These are phyloP conservation scores for Cairina moschata DNA, from an alignment of 2,113 vertebrate species.

Conservation along the genomic window DNA sequence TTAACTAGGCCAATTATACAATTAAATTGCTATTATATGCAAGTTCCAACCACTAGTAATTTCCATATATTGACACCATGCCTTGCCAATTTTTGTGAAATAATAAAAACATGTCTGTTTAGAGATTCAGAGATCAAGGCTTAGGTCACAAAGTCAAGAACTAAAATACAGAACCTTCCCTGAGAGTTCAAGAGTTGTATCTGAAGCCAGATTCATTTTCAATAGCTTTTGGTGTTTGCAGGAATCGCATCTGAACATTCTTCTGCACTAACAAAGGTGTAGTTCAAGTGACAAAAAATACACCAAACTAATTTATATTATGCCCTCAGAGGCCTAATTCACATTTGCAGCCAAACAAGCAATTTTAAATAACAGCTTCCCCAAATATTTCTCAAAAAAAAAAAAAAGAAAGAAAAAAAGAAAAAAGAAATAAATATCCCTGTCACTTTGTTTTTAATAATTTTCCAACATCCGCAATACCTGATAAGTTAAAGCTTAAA, in stretches of 20 bases:
- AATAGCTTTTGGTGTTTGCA: not conserved
- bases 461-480: not conserved
- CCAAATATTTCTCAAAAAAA: not conserved
- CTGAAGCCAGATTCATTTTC: not conserved
- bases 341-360: not conserved
- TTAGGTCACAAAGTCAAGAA: not conserved
- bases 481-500: not conserved
- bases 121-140: not conserved
- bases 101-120: not conserved
- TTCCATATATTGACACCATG: constrained; percentile 3
- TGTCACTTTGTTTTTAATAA: not conserved
- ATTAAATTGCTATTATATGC: constrained; percentile 23
- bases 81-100: constrained; percentile 16
- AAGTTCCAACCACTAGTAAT: constrained; percentile 14
- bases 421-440: not conserved
- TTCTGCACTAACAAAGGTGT: not conserved
- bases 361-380: not conserved
- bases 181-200: not conserved
- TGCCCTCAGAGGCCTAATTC: not conserved
- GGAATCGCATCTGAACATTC: constrained; percentile 20
- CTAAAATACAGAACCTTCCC: not conserved
- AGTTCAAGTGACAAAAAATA: not conserved
- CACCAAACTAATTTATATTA: not conserved
- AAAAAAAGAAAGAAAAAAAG: too few species aligned
- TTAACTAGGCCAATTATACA: constrained; percentile 35